phyloP scores from a whole-genome alignment of 2,113 vertebrate species.

The Hyperoodon ampullatus region DNA sequence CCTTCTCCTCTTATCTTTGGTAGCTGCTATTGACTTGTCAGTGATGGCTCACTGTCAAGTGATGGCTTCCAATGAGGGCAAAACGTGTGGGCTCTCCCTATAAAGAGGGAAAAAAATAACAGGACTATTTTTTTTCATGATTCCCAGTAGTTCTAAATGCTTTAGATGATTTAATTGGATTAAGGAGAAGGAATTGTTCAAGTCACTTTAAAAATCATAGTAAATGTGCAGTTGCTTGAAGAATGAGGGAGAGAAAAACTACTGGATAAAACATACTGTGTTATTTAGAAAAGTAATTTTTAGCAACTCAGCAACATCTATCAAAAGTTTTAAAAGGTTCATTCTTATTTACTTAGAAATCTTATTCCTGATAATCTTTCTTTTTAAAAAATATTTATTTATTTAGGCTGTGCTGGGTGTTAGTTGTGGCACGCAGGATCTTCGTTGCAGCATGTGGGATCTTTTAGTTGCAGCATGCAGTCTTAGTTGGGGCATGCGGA shows the following conservation, averaged over 20 bases:
- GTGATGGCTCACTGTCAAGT: not conserved
- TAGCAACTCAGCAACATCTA: not conserved
- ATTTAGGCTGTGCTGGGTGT: too few species aligned
- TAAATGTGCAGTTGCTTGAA: not conserved
- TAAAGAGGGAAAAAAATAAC: not conserved
- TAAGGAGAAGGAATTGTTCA: not conserved
- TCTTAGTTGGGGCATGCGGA: too few species aligned
- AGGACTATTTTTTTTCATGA: not conserved
- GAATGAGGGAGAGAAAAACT: not conserved
- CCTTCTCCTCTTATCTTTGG: not conserved
- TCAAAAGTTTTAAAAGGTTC: not conserved
- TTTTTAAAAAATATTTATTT: too few species aligned
- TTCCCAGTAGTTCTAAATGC: not conserved
- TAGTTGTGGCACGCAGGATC: too few species aligned
- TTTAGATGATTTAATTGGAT: not conserved
- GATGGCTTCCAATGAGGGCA: not conserved
- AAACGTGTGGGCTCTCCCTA: not conserved
- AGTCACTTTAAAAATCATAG: slow-evolving; percentile 8
- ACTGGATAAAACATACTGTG: not conserved
- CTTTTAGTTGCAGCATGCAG: too few species aligned
- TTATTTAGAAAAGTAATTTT: not conserved
- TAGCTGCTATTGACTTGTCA: not conserved
- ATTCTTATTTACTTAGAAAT: not conserved
- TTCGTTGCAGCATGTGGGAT: too few species aligned
- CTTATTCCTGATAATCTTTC: not conserved